Evolutionary conservation across 2,113 vertebrate species (phyloP).

Genomic region (Perca flavescens): DNA sequence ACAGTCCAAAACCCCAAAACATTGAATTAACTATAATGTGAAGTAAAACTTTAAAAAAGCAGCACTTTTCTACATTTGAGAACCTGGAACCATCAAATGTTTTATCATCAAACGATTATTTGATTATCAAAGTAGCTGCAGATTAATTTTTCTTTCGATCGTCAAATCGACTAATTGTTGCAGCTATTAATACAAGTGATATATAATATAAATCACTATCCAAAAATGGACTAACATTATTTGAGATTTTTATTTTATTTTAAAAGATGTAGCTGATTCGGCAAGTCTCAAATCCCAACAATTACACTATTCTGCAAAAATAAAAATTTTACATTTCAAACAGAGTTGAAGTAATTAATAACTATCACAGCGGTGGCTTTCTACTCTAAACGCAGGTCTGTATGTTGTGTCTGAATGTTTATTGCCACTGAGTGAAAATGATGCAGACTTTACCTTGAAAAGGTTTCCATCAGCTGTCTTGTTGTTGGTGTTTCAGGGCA

Average conservation of each 20-base stretch:
- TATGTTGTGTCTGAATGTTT: not conserved
- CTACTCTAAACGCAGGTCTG: not conserved
- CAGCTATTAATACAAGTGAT: not conserved
- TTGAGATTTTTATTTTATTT: not conserved
- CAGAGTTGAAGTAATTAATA: too few species aligned
- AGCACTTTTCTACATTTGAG: too few species aligned
- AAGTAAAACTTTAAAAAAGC: too few species aligned
- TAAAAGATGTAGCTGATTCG: not conserved
- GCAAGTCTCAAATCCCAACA: not conserved
- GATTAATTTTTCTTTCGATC: too few species aligned
- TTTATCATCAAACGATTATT: not conserved
- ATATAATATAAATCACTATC: too few species aligned
- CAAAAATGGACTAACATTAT: not conserved
- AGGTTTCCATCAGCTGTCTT: not conserved
- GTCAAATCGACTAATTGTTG: too few species aligned
- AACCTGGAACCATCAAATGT: not conserved
- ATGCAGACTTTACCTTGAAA: not conserved
- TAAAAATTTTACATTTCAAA: not conserved
- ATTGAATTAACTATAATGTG: not conserved
- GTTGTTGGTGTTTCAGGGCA: conserved; percentile 42
- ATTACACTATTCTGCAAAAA: not conserved
- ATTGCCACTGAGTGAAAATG: not conserved
- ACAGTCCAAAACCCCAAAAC: not conserved
- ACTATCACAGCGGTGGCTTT: too few species aligned
- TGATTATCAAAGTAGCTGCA: not conserved